Percentiles rank a stretch among this genome's conserved stretches.
These are phyloP conservation scores for Enteromius unitaeniatus DNA, from an alignment of 2,797 vertebrate species.

Conservation along the genomic window DNA sequence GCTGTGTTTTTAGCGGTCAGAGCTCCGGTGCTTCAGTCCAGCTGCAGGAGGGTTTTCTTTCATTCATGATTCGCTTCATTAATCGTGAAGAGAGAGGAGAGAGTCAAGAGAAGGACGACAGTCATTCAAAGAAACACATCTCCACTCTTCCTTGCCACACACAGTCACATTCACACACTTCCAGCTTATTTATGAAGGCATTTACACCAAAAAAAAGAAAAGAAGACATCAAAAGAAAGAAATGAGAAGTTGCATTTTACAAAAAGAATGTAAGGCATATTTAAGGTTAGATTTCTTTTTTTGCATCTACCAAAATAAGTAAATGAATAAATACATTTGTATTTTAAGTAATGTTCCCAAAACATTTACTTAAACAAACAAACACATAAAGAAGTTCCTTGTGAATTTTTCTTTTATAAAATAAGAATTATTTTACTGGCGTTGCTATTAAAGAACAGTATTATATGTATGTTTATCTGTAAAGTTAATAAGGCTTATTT, in stretches of 20 bases:
- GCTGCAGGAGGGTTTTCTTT: neutral
- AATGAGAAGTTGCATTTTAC: neutral
- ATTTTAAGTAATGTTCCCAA: too few relatives aligned
- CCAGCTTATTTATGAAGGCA: neutral
- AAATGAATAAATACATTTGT: neutral
- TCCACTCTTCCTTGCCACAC: neutral
- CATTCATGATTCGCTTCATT: neutral
- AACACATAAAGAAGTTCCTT: too few relatives aligned
- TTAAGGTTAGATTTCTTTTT: too few relatives aligned
- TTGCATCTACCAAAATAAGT: neutral
- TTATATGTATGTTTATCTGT: too few relatives aligned
- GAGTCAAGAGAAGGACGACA: neutral
- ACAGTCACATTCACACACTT: neutral
- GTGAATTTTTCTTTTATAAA: too few relatives aligned
- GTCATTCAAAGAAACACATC: neutral
- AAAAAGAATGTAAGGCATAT: neutral
- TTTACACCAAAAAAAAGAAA: neutral
- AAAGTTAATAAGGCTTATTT: too few relatives aligned
- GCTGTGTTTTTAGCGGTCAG: neutral
- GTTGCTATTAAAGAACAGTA: too few relatives aligned
- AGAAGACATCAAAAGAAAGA: neutral
- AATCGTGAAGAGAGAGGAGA: neutral
- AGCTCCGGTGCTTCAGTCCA: neutral
- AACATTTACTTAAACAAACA: too few relatives aligned
- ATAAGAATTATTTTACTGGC: too few relatives aligned